phyloP scores from a whole-genome alignment of 35 echinoderm and acorn worm species.

The Apostichopus californicus region DNA sequence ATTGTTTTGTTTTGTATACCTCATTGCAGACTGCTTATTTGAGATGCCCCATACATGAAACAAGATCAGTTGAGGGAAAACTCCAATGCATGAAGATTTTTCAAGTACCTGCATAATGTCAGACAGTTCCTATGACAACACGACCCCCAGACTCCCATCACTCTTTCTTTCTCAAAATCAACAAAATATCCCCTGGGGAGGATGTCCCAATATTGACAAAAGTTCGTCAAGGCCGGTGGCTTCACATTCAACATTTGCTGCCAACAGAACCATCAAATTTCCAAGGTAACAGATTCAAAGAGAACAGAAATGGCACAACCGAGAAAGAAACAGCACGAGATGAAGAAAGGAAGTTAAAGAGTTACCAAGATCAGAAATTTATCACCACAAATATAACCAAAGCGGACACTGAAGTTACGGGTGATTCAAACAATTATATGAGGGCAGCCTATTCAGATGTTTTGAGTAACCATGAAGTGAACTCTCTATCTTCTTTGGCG shows the following conservation, averaged over 20 bases:
- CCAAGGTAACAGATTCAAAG: neutral
- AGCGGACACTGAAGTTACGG: neutral
- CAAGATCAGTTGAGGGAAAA: neutral
- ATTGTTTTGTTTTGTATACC: too few species aligned
- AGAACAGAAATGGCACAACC: neutral
- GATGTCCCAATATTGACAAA: constrained; percentile 25
- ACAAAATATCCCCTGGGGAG: constrained; percentile 45
- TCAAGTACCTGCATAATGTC: neutral
- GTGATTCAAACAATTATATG: neutral
- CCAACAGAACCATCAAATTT: neutral
- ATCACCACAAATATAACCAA: neutral
- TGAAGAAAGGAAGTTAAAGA: neutral
- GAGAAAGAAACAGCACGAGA: neutral
- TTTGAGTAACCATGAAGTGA: neutral
- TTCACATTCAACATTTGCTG: constrained; percentile 65
- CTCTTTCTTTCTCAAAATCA: constrained; percentile 14
- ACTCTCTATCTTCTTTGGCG: neutral
- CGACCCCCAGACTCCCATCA: constrained; percentile 8
- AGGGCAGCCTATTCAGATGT: neutral
- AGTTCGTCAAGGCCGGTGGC: constrained; percentile 77
- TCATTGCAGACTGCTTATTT: too few species aligned
- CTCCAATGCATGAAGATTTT: neutral
- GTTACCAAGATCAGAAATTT: neutral
- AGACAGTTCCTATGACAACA: constrained; percentile 33
- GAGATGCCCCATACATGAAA: too few species aligned